Evolutionary conservation across 2,888 invertebrate genomes (phyloP).

Genomic region (Oscheius sp.): DNA sequence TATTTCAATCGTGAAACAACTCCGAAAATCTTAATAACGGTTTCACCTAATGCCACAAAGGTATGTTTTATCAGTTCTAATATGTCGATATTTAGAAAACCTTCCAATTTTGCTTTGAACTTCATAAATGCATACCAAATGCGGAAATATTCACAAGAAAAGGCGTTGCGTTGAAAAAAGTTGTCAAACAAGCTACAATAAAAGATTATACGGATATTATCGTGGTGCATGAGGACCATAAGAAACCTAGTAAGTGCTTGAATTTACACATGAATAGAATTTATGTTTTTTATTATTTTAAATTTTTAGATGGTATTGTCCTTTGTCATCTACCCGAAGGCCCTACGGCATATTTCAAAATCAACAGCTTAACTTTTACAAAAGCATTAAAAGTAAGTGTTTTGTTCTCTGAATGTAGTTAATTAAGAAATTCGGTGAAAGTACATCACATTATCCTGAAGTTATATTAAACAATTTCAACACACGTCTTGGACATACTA

Average conservation of each 20-base stretch:
- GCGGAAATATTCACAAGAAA: conserved; percentile 87
- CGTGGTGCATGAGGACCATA: conserved; percentile 92
- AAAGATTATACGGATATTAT: conserved; percentile 87
- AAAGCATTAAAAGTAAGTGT: conserved; percentile 82
- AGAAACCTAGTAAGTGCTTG: conserved; percentile 81
- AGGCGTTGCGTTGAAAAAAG: conserved; percentile 88
- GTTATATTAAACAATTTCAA: conserved; percentile 94
- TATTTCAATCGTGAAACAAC: conserved; percentile 88
- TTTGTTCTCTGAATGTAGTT: background rate
- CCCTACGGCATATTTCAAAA: conserved; percentile 93
- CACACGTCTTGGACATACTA: conserved; percentile 88
- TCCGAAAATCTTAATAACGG: conserved; percentile 96
- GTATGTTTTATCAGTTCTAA: conserved; percentile 74
- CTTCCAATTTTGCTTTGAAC: conserved; percentile 87
- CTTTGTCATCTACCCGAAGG: conserved; percentile 94
- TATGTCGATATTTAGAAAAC: conserved; percentile 59
- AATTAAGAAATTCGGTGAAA: conserved; percentile 78
- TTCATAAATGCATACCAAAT: conserved; percentile 91
- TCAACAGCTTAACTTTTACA: conserved; percentile 91
- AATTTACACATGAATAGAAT: background rate
- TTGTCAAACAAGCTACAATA: conserved; percentile 84
- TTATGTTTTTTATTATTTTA: background rate
- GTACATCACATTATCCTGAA: conserved; percentile 90
- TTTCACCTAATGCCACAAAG: conserved; percentile 87
- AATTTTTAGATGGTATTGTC: conserved; percentile 83